Conservation (phyloP, 2,888 invertebrate genomes). For the Congeria kusceri region DNA sequence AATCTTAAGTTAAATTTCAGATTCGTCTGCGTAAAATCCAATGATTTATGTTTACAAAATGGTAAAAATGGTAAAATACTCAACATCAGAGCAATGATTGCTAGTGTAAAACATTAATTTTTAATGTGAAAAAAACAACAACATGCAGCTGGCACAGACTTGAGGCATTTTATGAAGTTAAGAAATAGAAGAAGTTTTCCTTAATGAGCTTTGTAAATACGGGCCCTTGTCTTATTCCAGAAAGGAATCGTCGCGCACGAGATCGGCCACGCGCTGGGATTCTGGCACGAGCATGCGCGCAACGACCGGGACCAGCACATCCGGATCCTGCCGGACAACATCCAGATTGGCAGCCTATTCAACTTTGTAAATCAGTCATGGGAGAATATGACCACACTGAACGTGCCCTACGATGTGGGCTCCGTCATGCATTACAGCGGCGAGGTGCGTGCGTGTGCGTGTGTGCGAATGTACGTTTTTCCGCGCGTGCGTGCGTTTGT, state of each 20-base stretch:
- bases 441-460: conserved; percentile 69
- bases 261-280: conserved; percentile 82
- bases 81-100: no score
- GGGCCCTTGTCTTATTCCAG: conserved; percentile 59
- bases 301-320: conserved; percentile 80
- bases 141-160: no score
- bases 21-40: no score
- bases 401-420: conserved; percentile 82
- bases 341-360: conserved; percentile 71
- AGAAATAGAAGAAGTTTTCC: no score
- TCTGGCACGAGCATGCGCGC: conserved; percentile 84
- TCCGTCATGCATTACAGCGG: conserved; percentile 84
- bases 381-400: conserved; percentile 78
- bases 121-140: no score
- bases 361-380: conserved; percentile 79
- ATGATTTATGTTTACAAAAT: no score
- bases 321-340: conserved; percentile 71
- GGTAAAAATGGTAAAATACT: no score
- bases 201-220: neutral
- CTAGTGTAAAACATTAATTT: no score
- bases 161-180: no score
- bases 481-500: neutral
- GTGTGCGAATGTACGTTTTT: no score
- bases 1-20: no score
- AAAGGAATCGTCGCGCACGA: conserved; percentile 82